These are phyloP conservation scores for Thymelicus acteon DNA, from an alignment of 2,888 invertebrate genomes.

Conservation along the genomic window DNA sequence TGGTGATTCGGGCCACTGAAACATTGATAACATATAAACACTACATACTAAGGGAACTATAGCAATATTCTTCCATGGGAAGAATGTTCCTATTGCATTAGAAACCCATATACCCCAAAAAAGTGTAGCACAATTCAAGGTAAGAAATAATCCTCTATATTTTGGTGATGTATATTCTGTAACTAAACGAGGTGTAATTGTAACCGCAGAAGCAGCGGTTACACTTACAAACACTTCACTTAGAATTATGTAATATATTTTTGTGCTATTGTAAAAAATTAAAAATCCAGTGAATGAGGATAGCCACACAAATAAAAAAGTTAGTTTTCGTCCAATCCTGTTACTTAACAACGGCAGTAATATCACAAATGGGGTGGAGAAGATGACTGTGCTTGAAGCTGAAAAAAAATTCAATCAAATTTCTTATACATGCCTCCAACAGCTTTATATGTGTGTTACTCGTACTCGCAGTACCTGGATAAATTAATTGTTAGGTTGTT, in stretches of 20 bases:
- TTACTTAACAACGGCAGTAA: constrained; percentile 46
- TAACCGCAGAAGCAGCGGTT: constrained; percentile 34
- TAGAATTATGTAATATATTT: constrained; percentile 46
- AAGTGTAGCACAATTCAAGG: constrained; percentile 49
- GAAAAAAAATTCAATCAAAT: constrained; percentile 42
- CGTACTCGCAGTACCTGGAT: no score
- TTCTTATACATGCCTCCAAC: no score
- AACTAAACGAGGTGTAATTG: constrained; percentile 45
- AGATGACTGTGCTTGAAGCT: constrained; percentile 44
- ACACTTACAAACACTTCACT: constrained; percentile 44
- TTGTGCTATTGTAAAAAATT: constrained; percentile 47
- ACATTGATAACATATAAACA: constrained; percentile 37
- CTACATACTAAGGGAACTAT: constrained; percentile 36
- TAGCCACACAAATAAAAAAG: constrained; percentile 41
- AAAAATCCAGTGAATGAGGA: constrained; percentile 39
- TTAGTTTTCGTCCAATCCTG: constrained; percentile 48
- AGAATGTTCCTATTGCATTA: constrained; percentile 46
- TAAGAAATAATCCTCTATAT: constrained; percentile 52
- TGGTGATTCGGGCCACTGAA: constrained; percentile 43
- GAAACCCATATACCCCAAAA: constrained; percentile 53
- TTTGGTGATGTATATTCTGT: constrained; percentile 53
- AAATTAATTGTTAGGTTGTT: no score
- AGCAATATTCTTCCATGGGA: constrained; percentile 42
- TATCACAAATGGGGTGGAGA: constrained; percentile 49
- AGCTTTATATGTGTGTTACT: no score